phyloP scores from a whole-genome alignment of 1,140 invertebrate genomes.

The Pachypsylla venusta region DNA sequence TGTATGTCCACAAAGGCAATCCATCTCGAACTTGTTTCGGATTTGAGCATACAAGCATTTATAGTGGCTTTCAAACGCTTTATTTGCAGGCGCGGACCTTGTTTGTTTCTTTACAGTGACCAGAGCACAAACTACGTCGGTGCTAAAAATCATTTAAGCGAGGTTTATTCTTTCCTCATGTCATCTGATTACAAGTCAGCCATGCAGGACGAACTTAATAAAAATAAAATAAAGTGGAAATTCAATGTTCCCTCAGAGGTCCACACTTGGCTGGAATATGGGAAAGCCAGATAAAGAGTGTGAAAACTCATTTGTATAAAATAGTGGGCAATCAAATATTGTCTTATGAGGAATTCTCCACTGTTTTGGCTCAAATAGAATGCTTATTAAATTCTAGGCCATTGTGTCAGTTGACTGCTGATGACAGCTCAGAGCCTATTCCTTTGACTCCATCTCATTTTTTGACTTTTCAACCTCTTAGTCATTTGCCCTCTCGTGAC shows the following conservation, averaged over 20 bases:
- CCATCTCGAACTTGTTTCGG: slow-evolving; percentile 26
- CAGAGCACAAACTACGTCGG: slow-evolving; percentile 31
- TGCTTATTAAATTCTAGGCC: slow-evolving; percentile 18
- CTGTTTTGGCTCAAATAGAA: no score
- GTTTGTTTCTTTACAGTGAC: slow-evolving; percentile 27
- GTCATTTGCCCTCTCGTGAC: no score
- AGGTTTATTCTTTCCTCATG: slow-evolving; percentile 6
- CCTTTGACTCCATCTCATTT: no score
- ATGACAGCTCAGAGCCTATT: neutral
- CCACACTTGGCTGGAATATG: slow-evolving; percentile 29
- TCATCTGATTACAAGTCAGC: neutral
- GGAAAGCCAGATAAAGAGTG: slow-evolving; percentile 27
- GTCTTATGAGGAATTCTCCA: slow-evolving; percentile 21
- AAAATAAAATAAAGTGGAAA: slow-evolving; percentile 14
- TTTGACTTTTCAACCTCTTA: no score
- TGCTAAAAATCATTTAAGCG: slow-evolving; percentile 18
- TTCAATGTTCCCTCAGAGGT: slow-evolving; percentile 24
- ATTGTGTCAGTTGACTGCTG: neutral
- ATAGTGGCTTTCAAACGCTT: slow-evolving; percentile 25
- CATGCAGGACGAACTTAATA: neutral
- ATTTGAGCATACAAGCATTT: slow-evolving; percentile 24
- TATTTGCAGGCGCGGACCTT: slow-evolving; percentile 20
- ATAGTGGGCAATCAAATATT: slow-evolving; percentile 22
- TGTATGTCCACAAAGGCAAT: slow-evolving; percentile 25
- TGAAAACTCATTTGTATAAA: slow-evolving; percentile 26